These are phyloP conservation scores for Epinotia demarniana DNA, from an alignment of 2,888 invertebrate species.

Conservation along the genomic window DNA sequence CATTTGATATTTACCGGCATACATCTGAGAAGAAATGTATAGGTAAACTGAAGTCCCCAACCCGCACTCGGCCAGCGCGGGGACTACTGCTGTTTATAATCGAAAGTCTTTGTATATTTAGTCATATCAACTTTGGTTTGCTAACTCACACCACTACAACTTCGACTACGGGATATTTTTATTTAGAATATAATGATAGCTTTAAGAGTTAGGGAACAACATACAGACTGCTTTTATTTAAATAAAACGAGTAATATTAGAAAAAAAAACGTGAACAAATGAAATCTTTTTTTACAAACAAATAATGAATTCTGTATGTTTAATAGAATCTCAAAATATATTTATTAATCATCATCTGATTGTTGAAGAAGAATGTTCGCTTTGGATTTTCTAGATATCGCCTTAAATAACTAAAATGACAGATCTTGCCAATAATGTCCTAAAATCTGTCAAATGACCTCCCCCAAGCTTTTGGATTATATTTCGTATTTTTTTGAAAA, in stretches of 20 bases:
- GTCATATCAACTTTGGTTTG: slow-evolving; percentile 48
- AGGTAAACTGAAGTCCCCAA: no score
- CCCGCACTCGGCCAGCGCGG: no score
- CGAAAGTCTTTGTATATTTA: background rate
- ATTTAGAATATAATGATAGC: slow-evolving; percentile 56
- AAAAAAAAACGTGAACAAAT: slow-evolving; percentile 4
- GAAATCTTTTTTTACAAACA: background rate
- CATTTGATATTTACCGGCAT: no score
- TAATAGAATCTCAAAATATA: slow-evolving; percentile 39
- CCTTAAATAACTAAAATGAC: slow-evolving; percentile 15
- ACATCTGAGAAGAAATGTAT: no score
- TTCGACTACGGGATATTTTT: slow-evolving; percentile 63
- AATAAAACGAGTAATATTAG: slow-evolving; percentile 14
- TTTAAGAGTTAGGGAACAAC: slow-evolving; percentile 64
- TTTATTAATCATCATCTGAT: slow-evolving; percentile 8
- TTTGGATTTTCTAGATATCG: background rate
- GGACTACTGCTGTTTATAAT: no score
- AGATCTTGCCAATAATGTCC: slow-evolving; percentile 42
- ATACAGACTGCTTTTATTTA: slow-evolving; percentile 70
- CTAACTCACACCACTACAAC: slow-evolving; percentile 51
- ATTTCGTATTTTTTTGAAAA: slow-evolving; percentile 37
- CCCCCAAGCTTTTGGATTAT: slow-evolving; percentile 10
- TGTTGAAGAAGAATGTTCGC: slow-evolving; percentile 8
- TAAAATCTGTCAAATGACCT: slow-evolving; percentile 35
- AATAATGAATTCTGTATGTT: slow-evolving; percentile 10